These are phyloP conservation scores for Penaeus chinensis DNA, from an alignment of 1,140 invertebrate species.

Conservation along the genomic window DNA sequence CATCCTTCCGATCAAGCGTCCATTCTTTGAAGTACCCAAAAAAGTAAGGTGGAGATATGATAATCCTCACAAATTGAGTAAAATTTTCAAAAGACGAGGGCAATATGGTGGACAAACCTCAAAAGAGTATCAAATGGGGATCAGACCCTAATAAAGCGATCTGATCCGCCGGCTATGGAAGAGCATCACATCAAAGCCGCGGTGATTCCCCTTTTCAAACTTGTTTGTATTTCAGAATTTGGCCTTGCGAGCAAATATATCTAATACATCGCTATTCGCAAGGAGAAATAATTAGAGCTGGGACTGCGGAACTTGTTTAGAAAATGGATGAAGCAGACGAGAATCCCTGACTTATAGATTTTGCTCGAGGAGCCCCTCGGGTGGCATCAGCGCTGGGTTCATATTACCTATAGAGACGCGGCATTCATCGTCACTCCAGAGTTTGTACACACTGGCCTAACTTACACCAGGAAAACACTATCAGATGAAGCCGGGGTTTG, in stretches of 20 bases:
- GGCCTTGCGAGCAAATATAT: conserved; percentile 34
- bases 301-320: conserved; percentile 17
- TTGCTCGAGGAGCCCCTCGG: not conserved
- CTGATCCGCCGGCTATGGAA: conserved; percentile 44
- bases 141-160: conserved; percentile 56
- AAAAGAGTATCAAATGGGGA: conserved; percentile 58
- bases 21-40: conserved; percentile 13
- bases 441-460: conserved; percentile 55
- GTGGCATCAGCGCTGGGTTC: conserved; percentile 43
- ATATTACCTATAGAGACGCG: conserved; percentile 46
- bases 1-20: not conserved
- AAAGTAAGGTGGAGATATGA: conserved; percentile 28
- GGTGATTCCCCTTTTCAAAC: conserved; percentile 51
- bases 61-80: conserved; percentile 58
- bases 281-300: conserved; percentile 10
- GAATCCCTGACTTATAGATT: not conserved
- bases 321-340: conserved; percentile 22
- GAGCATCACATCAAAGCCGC: conserved; percentile 50
- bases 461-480: conserved; percentile 51
- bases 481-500: conserved; percentile 42
- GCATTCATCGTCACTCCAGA: conserved; percentile 52
- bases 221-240: conserved; percentile 53
- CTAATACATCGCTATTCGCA: no score
- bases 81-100: conserved; percentile 47
- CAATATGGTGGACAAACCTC: conserved; percentile 57